Base-by-base conservation (phyloP, 2,797 vertebrate species). In the Argyrosomus regius region DNA sequence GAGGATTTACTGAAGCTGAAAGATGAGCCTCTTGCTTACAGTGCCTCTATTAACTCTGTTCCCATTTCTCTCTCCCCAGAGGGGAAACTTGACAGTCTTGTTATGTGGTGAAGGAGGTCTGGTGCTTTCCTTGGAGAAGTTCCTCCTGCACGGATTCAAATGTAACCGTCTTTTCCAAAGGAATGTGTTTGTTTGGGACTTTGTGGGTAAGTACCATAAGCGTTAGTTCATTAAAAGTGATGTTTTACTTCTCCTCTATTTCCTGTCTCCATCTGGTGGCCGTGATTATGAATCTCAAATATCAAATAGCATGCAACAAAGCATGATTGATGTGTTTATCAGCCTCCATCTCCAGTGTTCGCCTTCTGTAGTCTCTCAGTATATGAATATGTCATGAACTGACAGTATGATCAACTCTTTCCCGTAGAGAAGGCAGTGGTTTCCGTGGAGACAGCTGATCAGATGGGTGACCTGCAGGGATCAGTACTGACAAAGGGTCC, bases 121-220 rank as follows among this genome's bases (percentile, higher is more conserved):
- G 82, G 98, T 99, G 1, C 94, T 95, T 12, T 97, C 97, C 0
- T 90, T 99, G 83, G 98, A 99, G 91, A 98, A 98, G 45, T 97
- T 99, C 83, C 98, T 99, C 85, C 96, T 99, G 87, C 97, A 99
- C 0, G 97, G 98, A 9, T 96, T 99, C 84, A 97, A 96, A 85
- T 97, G 96, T 0, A 95, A 95, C 70, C 96, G 98, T 8, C 96
- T 99, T 84, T 99, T 99, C 90, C 98, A 99, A 91, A 98, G 98
- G 90, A 99, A 96, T 3, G 94, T 98, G 84, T 99, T 99, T 92
- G 96, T 99, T 78, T 99, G 98, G 98, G 98, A 99, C 89, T 99
- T 99, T 88, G 95, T 99, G 84, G 98, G 98, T 99, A 93, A 96
- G 94, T 75, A 14, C 22, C 22, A 6, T 7, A 18, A 58, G 28